These are phyloP conservation scores for Drymodes brunneopygia DNA, from an alignment of 2,113 vertebrate species.

Conservation along the genomic window DNA sequence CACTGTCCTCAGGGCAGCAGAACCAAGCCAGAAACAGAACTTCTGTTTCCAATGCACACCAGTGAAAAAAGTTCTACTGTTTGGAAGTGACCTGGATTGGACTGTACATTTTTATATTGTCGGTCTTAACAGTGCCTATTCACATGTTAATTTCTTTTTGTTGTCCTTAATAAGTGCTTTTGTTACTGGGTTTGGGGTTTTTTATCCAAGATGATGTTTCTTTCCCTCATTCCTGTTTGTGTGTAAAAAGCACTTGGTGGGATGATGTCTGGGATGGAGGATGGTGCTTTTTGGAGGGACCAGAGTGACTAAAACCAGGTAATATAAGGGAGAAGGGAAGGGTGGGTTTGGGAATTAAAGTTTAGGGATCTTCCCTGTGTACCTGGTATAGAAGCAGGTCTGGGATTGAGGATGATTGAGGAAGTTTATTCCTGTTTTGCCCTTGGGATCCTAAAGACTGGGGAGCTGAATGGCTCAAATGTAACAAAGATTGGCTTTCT, in stretches of 20 bases:
- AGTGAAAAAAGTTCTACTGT: neutral
- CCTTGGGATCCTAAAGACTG: neutral
- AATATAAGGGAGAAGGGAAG: neutral
- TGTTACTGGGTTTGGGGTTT: rapidly evolving
- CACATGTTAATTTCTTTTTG: neutral
- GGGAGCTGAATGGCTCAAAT: neutral
- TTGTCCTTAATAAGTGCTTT: neutral
- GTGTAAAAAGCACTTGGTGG: neutral
- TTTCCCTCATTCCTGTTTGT: neutral
- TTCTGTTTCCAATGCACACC: neutral
- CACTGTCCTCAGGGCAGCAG: neutral
- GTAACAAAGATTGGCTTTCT: neutral
- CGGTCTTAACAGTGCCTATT: neutral
- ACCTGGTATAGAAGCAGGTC: neutral
- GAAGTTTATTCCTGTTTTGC: neutral
- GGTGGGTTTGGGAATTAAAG: neutral
- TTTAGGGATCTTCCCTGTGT: neutral
- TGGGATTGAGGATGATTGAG: neutral
- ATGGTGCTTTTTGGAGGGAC: neutral
- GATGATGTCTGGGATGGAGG: neutral
- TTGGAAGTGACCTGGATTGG: neutral
- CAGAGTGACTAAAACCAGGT: neutral
- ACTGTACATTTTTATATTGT: neutral
- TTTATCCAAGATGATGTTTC: neutral
- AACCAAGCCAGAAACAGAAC: neutral